Evolutionary conservation across 2,888 invertebrate genomes (phyloP).

Genomic region (Polydrusus cervinus): DNA sequence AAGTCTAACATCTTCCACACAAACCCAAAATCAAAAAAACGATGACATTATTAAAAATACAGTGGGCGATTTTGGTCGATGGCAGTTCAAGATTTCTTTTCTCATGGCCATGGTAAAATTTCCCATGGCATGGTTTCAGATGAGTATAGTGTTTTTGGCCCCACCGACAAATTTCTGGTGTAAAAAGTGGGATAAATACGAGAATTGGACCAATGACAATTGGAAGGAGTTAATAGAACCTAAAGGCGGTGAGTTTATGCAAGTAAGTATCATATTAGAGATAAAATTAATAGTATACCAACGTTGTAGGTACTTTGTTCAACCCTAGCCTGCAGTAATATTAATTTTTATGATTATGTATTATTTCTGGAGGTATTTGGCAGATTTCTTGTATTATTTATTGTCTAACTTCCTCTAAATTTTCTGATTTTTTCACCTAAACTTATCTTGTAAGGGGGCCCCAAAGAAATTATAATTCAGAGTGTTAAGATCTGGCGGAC

Average conservation of each 20-base stretch:
- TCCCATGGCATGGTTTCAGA: constrained; percentile 77
- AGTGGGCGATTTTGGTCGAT: constrained; percentile 76
- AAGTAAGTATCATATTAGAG: constrained; percentile 26
- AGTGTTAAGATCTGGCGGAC: too few relatives aligned
- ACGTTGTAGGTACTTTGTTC: too few relatives aligned
- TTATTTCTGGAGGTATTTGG: too few relatives aligned
- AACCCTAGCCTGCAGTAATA: too few relatives aligned
- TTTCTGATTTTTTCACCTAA: too few relatives aligned
- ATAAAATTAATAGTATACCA: too few relatives aligned
- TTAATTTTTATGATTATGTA: too few relatives aligned
- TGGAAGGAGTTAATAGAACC: constrained; percentile 71
- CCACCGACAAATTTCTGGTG: constrained; percentile 78
- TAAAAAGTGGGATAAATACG: constrained; percentile 63
- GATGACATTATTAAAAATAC: constrained; percentile 61
- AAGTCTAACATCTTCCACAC: not conserved
- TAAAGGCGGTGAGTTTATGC: constrained; percentile 32
- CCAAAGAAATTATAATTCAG: too few relatives aligned
- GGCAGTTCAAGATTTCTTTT: constrained; percentile 75
- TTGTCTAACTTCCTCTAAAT: too few relatives aligned
- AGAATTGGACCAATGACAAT: constrained; percentile 65
- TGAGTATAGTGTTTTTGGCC: constrained; percentile 78
- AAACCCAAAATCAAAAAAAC: not conserved
- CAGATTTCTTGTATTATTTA: too few relatives aligned
- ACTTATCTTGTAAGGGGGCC: too few relatives aligned
- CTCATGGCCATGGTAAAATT: constrained; percentile 76